Evolutionary conservation across 1,140 invertebrate species (phyloP).

Genomic region (Bombus sibiricus): DNA sequence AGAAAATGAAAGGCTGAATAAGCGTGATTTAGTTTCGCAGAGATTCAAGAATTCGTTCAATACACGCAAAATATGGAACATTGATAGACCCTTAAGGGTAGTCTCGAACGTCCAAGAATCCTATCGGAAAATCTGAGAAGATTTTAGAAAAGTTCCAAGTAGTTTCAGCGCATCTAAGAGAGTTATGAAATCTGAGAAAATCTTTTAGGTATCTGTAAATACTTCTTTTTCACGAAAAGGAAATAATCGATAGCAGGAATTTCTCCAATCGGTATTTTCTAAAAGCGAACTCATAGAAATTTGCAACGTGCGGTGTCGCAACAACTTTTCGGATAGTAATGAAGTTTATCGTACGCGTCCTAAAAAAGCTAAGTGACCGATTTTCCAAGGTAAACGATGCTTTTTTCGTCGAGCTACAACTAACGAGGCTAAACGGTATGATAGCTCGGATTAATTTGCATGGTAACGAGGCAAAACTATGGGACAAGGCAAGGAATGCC

Average conservation of each 20-base stretch:
- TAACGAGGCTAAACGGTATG: slow-evolving; percentile 41
- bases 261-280: background rate
- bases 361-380: slow-evolving; percentile 61
- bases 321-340: background rate
- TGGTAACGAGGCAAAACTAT: slow-evolving; percentile 54
- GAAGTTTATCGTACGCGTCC: slow-evolving; percentile 22
- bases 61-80: background rate
- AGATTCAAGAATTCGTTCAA: background rate
- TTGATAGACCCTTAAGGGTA: background rate
- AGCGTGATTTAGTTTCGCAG: background rate
- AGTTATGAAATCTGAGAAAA: background rate
- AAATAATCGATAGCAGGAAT: background rate
- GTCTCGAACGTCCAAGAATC: background rate
- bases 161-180: background rate
- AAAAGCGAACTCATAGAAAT: too few species aligned
- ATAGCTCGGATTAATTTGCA: slow-evolving; percentile 61
- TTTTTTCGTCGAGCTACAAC: slow-evolving; percentile 54
- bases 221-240: background rate
- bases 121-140: slow-evolving; percentile 7
- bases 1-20: too few species aligned
- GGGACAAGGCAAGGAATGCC: slow-evolving; percentile 37
- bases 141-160: slow-evolving; percentile 17
- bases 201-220: background rate
- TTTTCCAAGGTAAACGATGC: slow-evolving; percentile 64
- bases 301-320: too few species aligned